Base-by-base conservation (phyloP, 2,888 invertebrate species). In the Lasioglossum morio region DNA sequence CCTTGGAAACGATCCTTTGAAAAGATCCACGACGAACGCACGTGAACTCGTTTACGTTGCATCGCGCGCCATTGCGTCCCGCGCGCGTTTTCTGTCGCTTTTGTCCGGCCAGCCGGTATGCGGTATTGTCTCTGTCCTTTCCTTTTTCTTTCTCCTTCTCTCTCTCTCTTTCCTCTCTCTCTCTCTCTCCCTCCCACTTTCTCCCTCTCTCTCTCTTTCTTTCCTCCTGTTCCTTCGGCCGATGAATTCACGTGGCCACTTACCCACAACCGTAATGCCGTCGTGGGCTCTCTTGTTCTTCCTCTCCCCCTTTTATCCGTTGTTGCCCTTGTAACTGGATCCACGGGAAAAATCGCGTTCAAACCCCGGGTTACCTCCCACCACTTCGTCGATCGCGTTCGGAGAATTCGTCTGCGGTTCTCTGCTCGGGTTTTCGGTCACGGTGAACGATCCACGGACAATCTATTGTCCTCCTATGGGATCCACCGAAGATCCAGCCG, bases 291-390 rank as follows among this genome's bases (percentile, higher is more conserved):
- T 70, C 76, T 87, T 82, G 77, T 82, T 82, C 81, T 77, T 57
- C 46, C 34, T 69, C 34, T 12, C 30, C 66, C 34, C 23, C 34
- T 37, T 40, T 37, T 19, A 16, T 8, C 53, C 34, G 72, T 63
- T 82, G 57, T 76, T 77, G 72, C 83, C 79, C 80, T 80, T 84
- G 91, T 87, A 90, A 90, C 84, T 76, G 79, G 90, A 90, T 87
- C 87, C 81, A 34, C 77, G 84, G 27, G 53, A 60, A 80, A 73
- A 78, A 82, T 70, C 74, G 53, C 69, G 63, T 81, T 81, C 76
- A 69, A 63, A 53, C 14, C 63, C 57, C 48, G 30, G n/a, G 53
- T n/a, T 53, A 16, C 27, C 60, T 2, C 7, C 30, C 30, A 19
- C 30, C 14, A 19, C n/a, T 8, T 30, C 1, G 19, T 14, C 74